Base-by-base conservation (phyloP, 2,797 vertebrate species). In the Scomberomorus guttatus region DNA sequence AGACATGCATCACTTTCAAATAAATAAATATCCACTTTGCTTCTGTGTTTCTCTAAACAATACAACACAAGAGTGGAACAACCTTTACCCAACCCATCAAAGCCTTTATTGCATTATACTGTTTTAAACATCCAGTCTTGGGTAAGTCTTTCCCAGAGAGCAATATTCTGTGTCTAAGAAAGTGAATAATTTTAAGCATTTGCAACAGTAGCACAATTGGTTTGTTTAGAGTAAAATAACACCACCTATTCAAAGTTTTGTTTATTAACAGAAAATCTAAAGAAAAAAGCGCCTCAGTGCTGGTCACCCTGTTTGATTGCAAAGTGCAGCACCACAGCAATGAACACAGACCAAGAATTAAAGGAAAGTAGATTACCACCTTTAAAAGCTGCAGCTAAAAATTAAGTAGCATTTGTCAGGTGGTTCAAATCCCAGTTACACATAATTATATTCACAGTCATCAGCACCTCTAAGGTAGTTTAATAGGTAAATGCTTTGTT, bases 401-500 rank as follows among this genome's bases (percentile, higher is more conserved):
- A 78, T 64, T 29, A 66, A 75, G 56, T 3, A 52, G 24, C n/a
- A 64, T 61, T 79, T 65, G 44, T 70, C 34, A 29, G 27, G 52
- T 78, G 42, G 65, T 79, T 87, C 37, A 79, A 79, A 79, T 65
- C 52, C 22, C 2, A 15, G 29, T 69, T 69, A 63, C 55, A 77
- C 46, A 54, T 71, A 75, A 88, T 85, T 62, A 76, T 54, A 84
- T 81, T 64, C 60, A 55, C 48, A 66, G 63, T 72, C 55, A 81
- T 69, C 68, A 76, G 74, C 77, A 76, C 62, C 75, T 88, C 34
- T 39, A 67, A 80, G 60, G 55, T 57, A 39, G 55, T 82, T 72
- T 84, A 87, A 84, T 86, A 82, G 84, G 75, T 78, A 84, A 85
- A 86, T 69, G 58, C 58, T 75, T 84, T 69, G 70, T 68, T 83